These are phyloP conservation scores for Anolis apletophallus DNA, from an alignment of 2,797 vertebrate species.

Conservation along the genomic window DNA sequence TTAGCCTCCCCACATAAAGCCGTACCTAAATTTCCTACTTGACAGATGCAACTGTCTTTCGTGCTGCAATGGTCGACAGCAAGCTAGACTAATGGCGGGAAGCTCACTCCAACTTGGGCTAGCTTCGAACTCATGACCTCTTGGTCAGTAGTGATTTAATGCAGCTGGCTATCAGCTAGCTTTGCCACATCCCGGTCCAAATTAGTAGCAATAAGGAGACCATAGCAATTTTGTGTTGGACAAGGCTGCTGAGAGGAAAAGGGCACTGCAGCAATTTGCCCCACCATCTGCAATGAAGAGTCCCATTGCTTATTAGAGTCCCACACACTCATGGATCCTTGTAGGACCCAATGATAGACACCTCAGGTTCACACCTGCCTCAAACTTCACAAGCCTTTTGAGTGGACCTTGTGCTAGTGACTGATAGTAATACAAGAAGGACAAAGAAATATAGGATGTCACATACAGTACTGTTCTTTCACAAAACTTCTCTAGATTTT, in stretches of 20 bases:
- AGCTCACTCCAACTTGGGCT: no score
- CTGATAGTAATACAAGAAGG: not conserved
- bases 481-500: not conserved
- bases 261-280: not conserved
- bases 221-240: not conserved
- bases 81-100: no score
- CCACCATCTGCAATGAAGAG: not conserved
- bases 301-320: not conserved
- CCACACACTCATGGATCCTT: not conserved
- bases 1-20: no score
- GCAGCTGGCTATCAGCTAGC: no score
- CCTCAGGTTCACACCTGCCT: not conserved
- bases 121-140: no score
- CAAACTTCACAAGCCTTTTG: not conserved
- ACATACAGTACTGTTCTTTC: not conserved
- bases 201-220: not conserved
- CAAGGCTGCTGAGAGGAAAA: not conserved
- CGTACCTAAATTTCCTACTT: no score
- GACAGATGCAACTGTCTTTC: no score
- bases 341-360: not conserved
- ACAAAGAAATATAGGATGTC: not conserved
- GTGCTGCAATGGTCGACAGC: no score
- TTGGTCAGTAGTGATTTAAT: no score
- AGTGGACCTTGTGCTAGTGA: not conserved
- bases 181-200: no score